A percentile compares a stretch with the other conserved stretches of the same genome.
Conservation (phyloP, 2,113 vertebrate genomes). For the Pluvianellus socialis region DNA sequence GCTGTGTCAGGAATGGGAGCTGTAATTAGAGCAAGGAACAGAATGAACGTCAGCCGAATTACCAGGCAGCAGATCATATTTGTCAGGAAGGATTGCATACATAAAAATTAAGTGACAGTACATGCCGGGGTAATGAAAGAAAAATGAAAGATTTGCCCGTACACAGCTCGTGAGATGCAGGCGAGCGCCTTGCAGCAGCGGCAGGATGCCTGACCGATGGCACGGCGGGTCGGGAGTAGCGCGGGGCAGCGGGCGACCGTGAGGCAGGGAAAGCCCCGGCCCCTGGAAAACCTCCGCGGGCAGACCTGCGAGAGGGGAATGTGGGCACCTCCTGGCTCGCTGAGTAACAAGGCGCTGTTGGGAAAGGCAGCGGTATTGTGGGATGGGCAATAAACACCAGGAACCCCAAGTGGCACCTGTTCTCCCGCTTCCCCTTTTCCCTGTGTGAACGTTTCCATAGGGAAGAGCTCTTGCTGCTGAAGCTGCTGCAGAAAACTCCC, state of each 20-base stretch:
- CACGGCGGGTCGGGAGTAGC: accelerated
- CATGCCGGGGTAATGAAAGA: slow-evolving; percentile 81
- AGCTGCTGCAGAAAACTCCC: neutral
- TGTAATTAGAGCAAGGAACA: slow-evolving; percentile 82
- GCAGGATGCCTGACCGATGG: neutral
- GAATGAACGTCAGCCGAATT: slow-evolving; percentile 81
- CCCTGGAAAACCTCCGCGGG: accelerated
- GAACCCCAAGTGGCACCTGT: neutral
- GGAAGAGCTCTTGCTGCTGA: neutral
- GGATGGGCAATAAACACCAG: neutral
- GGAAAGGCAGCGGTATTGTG: neutral
- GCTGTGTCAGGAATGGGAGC: slow-evolving; percentile 67
- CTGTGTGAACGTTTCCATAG: accelerated
- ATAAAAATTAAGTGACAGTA: slow-evolving; percentile 87
- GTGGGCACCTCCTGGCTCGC: neutral
- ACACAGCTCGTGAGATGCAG: slow-evolving; percentile 67
- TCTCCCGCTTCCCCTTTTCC: neutral
- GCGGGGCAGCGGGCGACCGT: neutral
- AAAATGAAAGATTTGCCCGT: slow-evolving; percentile 81
- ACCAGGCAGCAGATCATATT: slow-evolving; percentile 82
- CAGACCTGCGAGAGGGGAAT: neutral
- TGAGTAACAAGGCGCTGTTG: accelerated
- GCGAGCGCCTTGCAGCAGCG: slow-evolving; percentile 33
- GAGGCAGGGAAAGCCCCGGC: neutral
- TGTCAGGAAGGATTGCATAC: slow-evolving; percentile 84